Evolutionary conservation across 2,888 invertebrate genomes (phyloP).

Genomic region (Plagiodera versicolora): DNA sequence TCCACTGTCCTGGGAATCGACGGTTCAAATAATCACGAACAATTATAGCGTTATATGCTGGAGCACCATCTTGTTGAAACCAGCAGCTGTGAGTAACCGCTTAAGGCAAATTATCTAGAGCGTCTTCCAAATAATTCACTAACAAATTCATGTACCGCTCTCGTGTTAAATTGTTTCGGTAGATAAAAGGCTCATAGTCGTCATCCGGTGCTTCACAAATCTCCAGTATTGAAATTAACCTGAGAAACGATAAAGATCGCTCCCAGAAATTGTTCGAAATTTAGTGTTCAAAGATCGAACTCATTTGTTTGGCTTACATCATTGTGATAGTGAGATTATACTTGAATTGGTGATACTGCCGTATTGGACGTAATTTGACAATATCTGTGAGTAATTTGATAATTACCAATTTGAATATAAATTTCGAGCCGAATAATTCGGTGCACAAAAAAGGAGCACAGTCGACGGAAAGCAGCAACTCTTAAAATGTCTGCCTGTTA

Average conservation of each 20-base stretch:
- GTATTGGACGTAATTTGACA: not conserved
- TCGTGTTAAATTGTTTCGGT: no score
- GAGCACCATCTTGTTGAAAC: no score
- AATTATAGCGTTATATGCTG: no score
- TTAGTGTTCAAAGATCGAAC: not conserved
- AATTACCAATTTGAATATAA: not conserved
- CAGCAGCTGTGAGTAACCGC: no score
- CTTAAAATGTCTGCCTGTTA: constrained; percentile 2
- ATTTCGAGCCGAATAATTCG: not conserved
- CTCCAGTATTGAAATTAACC: no score
- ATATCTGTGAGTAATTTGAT: constrained; percentile 1
- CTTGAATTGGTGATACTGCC: not conserved
- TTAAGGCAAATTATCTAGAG: no score
- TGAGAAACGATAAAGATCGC: not conserved
- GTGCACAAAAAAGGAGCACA: not conserved
- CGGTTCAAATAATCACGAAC: no score
- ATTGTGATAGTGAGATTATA: not conserved
- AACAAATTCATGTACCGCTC: no score
- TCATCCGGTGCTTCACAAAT: no score
- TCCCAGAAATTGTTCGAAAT: not conserved
- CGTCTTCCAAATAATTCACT: no score
- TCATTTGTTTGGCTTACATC: not conserved
- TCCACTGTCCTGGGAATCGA: no score
- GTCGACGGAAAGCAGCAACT: not conserved
- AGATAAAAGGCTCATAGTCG: no score